Evolutionary conservation across 2,888 invertebrate species (phyloP), one percentile per base, ranked within the genome.

Genomic region (Folsomia candida): DNA sequence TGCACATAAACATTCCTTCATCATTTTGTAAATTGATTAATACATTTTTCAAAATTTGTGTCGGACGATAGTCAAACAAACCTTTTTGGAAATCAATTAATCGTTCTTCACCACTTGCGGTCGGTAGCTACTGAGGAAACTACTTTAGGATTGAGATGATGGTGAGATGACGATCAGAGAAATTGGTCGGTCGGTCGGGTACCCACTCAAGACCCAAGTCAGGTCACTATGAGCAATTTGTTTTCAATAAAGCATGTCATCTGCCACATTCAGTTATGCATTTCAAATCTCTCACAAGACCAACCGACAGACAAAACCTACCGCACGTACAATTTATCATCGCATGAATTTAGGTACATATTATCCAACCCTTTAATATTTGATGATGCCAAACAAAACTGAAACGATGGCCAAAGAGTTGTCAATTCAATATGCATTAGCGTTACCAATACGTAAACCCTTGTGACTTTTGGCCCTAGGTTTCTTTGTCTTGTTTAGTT

Each of bases 231-330:
- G 25, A 51, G n/a, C 57, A 65, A 65, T 65, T 54, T 27, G 54
- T 65, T 65, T 65, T 65, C 65, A 65, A 51, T 65, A 54, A 51
- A 24, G 51, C 65, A 65, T 57, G 27, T 51, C 65, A 54, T 27
- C 25, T 54, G 65, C 57, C 57, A 65, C 37, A 65, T 51, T 65
- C 57, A 65, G 54, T 65, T 65, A 54, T 54, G 65, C 54, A 54
- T 64, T 37, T 65, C 54, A 51, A 25, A 20, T 11, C 22, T 14
- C 37, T 4, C 4, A 37, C 14, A 37, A 37, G n/a, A n/a, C n/a
- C n/a, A n/a, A n/a, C n/a, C n/a, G n/a, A n/a, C n/a, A n/a, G n/a
- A n/a, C n/a, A n/a, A 37, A 37, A 37, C 6, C 37, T 37, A 37
- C 37, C 37, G n/a, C n/a, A n/a, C n/a, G n/a, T n/a, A n/a, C n/a